Base-by-base conservation (phyloP, 2,888 invertebrate species). In the Lingula anatina region DNA sequence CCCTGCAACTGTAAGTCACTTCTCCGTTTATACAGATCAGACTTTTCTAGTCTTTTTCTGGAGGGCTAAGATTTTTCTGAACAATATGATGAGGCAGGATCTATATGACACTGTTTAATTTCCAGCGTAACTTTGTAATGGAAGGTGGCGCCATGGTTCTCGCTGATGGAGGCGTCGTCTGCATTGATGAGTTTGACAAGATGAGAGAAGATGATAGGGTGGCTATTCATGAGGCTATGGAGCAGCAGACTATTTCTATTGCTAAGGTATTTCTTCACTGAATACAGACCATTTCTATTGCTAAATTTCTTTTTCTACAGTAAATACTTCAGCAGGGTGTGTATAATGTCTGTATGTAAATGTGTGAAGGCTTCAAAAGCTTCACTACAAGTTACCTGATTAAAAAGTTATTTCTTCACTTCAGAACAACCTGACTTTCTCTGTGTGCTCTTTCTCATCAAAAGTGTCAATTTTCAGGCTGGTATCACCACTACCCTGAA, bases 171-270 rank as follows among this genome's bases (percentile, higher is more conserved):
- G 99, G 99, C 26, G 95, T 97, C 1, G 97, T 99, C 1, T 99
- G 99, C 76, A 99, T 99, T 72, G 99, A 99, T 77, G 99, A 99
- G 79, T 99, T 99, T 77, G 97, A 99, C 79, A 99, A 99, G 81
- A 99, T 99, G 99, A 83, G 92, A 47, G 97, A 99, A 78, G 97
- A 99, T 73, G 99, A 99, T 78, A 83, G 97, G 59, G 99, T 99
- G 7, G 97, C 97, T 38, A 99, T 99, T 71, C 99, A 99, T 78
- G 99, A 99, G 80, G 99, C 99, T 24, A 99, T 99, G 99, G 99
- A 99, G 75, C 99, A 99, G 71, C 99, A 99, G 79, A 99, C 99
- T 2, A 99, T 99, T 69, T 97, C 96, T 1, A 95, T 99, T 61
- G 97, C 99, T 2, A 99, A 99, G 82, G 86, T 85, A 73, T 31